These are phyloP conservation scores for Porites australiensis DNA, from an alignment of 64 coral and sea anemone genomes.

Conservation along the genomic window DNA sequence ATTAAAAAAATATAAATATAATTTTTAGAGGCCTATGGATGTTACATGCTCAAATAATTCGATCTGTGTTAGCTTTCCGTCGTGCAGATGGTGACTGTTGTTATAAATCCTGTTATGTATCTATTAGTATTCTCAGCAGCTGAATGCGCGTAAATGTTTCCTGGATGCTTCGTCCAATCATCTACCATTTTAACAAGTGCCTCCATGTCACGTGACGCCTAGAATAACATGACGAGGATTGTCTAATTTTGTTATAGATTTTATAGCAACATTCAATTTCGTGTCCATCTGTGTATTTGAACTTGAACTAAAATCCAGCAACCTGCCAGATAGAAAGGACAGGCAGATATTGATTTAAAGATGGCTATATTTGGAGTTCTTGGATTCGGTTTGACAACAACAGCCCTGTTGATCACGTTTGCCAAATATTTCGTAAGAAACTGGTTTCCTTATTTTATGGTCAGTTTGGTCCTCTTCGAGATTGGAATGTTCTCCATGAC, in stretches of 20 bases:
- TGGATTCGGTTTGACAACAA: slow-evolving; percentile 38
- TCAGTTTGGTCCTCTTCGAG: slow-evolving; percentile 3
- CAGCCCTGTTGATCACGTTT: slow-evolving; percentile 27
- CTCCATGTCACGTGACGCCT: background rate
- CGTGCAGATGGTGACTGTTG: too few relatives aligned
- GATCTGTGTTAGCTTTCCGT: too few relatives aligned
- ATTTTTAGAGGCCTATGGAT: too few relatives aligned
- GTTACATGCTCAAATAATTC: too few relatives aligned
- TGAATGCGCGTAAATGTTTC: too few relatives aligned
- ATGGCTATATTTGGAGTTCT: slow-evolving; percentile 31
- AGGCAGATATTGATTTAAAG: background rate
- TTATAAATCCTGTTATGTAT: too few relatives aligned
- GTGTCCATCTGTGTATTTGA: background rate
- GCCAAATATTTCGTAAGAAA: slow-evolving; percentile 15
- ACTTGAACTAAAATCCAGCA: background rate
- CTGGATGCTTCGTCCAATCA: background rate
- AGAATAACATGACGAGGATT: background rate
- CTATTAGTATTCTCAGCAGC: too few relatives aligned
- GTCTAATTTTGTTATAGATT: background rate
- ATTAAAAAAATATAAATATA: too few relatives aligned
- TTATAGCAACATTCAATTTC: background rate
- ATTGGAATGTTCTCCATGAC: slow-evolving; percentile 21
- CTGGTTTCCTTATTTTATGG: slow-evolving; percentile 48
- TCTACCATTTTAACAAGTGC: too few relatives aligned
- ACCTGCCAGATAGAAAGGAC: background rate